phyloP scores from a whole-genome alignment of 1,140 invertebrate genomes.

The Macrotrachela quadricornifera region DNA sequence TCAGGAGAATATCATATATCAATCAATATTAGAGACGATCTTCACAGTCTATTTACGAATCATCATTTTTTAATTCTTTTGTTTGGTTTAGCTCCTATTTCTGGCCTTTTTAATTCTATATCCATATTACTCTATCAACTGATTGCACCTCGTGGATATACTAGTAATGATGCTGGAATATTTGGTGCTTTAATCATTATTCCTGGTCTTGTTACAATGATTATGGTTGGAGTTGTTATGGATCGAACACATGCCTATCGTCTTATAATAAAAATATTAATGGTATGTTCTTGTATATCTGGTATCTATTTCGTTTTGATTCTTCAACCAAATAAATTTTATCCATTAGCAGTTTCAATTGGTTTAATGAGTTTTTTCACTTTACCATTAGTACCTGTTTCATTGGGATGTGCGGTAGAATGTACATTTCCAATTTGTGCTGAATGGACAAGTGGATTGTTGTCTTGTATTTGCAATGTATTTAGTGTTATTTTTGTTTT shows the following conservation, averaged over 20 bases:
- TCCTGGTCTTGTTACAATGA: conserved; percentile 24
- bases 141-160: conserved; percentile 29
- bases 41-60: too few relatives aligned
- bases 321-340: conserved; percentile 9
- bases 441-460: conserved; percentile 28
- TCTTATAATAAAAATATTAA: conserved; percentile 25
- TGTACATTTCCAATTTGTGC: conserved; percentile 32
- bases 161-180: conserved; percentile 26
- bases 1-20: too few relatives aligned
- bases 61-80: conserved; percentile 25
- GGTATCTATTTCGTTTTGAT: conserved; percentile 14
- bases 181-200: conserved; percentile 32
- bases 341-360: conserved; percentile 17
- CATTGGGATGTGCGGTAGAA: conserved; percentile 31
- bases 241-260: conserved; percentile 30
- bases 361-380: conserved; percentile 27
- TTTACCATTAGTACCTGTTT: conserved; percentile 29
- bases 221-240: conserved; percentile 22
- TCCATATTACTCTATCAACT: conserved; percentile 33
- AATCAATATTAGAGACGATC: too few relatives aligned
- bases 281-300: conserved; percentile 15
- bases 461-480: conserved; percentile 29
- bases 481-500: not conserved
- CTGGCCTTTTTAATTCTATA: conserved; percentile 31
- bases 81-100: conserved; percentile 27